phyloP scores from a whole-genome alignment of 2,888 invertebrate species.

The Nemapogon koenigi region DNA sequence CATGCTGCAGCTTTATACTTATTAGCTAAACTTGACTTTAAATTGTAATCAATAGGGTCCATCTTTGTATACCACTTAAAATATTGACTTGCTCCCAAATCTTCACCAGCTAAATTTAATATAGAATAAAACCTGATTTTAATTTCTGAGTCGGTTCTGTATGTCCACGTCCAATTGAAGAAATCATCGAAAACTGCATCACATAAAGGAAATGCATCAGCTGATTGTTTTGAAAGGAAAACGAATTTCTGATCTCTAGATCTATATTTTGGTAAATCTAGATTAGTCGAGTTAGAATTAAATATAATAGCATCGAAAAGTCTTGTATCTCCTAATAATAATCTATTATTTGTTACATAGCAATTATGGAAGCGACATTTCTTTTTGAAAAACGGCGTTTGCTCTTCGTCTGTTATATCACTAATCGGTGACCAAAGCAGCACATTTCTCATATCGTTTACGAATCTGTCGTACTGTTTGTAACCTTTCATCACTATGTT shows the following conservation, averaged over 20 bases:
- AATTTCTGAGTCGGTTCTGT: conserved; percentile 27
- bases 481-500: neutral
- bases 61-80: conserved; percentile 24
- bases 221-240: conserved; percentile 37
- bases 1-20: conserved; percentile 39
- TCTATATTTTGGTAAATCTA: conserved; percentile 24
- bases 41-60: conserved; percentile 20
- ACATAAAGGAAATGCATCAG: conserved; percentile 35
- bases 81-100: neutral
- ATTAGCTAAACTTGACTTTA: conserved; percentile 24
- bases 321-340: conserved; percentile 23
- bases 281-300: conserved; percentile 23
- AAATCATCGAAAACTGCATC: conserved; percentile 34
- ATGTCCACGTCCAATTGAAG: conserved; percentile 55
- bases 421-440: conserved; percentile 36
- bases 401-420: conserved; percentile 24
- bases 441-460: conserved; percentile 45
- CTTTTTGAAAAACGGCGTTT: conserved; percentile 35
- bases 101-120: neutral
- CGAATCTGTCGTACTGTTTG: conserved; percentile 21
- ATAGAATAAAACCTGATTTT: neutral
- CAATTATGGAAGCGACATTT: conserved; percentile 43
- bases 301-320: conserved; percentile 43
- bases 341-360: conserved; percentile 37
- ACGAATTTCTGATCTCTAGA: conserved; percentile 37